Evolutionary conservation across 37 sponge, comb jelly and placozoan species (phyloP), one percentile per base, ranked within the genome.

Genomic region (Cliona cf. orientalis): DNA sequence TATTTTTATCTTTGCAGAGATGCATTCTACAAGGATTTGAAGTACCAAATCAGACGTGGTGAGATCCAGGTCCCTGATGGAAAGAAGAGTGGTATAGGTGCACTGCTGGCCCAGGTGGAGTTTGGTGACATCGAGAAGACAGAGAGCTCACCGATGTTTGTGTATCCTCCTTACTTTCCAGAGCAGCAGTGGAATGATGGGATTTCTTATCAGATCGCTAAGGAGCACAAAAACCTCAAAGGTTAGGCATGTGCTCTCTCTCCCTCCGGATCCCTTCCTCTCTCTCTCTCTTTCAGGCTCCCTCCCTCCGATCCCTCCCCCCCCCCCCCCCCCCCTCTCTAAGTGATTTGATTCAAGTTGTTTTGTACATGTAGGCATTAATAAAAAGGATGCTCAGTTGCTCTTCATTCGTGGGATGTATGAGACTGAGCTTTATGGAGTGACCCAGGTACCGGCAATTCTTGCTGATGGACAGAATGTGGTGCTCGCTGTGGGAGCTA

Each of bases 81-180:
- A 22, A 74, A 75, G 43, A 74, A 79, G 26, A 61, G 49, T 9
- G 7, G 38, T 22, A 80, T 93, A 34, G 93, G 93, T 44, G 86
- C 90, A 25, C 42, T 66, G 32, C 39, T 89, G 25, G 86, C 90
- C 17, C 93, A 93, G 61, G 60, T 42, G 1, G 93, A 93, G 43
- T 17, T 85, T 41, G 93, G 93, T 4, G 79, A 87, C 72, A 31
- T 31, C 57, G 22, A 28, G 19, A 58, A 75, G 25, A 22, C 66
- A 3, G 57, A n/a, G 22, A 29, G 42, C 33, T n/a, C n/a, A n/a
- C n/a, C n/a, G n/a, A n/a, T n/a, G n/a, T 46, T 79, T n/a, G 64
- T 85, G 23, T 93, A 93, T 44, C 89, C 90, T 38, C 53, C 73
- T 17, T 93, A 77, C 81, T 93, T 93, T 46, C 74, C 86, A 7